Conservation (phyloP, 2,797 vertebrate species). For the Sebastes cheni region DNA sequence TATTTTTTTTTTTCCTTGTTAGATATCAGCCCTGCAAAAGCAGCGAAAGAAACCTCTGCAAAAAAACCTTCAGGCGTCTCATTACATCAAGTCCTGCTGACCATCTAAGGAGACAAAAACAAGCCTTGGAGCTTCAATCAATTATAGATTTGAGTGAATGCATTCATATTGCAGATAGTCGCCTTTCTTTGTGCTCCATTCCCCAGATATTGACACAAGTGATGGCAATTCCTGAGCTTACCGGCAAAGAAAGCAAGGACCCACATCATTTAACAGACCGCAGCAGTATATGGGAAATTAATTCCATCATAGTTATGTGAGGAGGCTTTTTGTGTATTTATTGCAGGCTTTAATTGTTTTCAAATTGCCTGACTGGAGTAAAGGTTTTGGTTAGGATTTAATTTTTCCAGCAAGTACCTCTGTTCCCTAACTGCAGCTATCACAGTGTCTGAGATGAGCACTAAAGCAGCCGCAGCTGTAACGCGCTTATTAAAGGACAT, state of each 20-base stretch:
- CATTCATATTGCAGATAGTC: conserved; percentile 41
- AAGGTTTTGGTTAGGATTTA: conserved; percentile 35
- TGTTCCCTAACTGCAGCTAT: conserved; percentile 21
- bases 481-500: conserved; percentile 65
- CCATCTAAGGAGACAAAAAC: conserved; percentile 53
- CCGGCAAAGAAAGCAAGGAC: conserved; percentile 23
- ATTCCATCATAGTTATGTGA: conserved; percentile 38
- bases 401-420: conserved; percentile 30
- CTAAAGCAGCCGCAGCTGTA: conserved; percentile 54
- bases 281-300: conserved; percentile 30
- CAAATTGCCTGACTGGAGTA: conserved; percentile 24
- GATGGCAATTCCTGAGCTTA: conserved; percentile 34
- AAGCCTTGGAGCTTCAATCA: conserved; percentile 57
- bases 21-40: conserved; percentile 21
- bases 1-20: neutral
- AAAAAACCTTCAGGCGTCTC: conserved; percentile 40
- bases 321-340: conserved; percentile 46
- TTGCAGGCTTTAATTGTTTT: conserved; percentile 61
- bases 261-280: conserved; percentile 25
- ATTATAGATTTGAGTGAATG: conserved; percentile 62
- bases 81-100: conserved; percentile 60
- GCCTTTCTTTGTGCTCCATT: conserved; percentile 36
- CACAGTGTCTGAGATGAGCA: conserved; percentile 29
- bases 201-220: conserved; percentile 32
- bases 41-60: conserved; percentile 24